A percentile compares a stretch with the other conserved stretches of the same genome.
phyloP scores from a whole-genome alignment of 2,888 invertebrate species.

The Drosophila buzzatii region DNA sequence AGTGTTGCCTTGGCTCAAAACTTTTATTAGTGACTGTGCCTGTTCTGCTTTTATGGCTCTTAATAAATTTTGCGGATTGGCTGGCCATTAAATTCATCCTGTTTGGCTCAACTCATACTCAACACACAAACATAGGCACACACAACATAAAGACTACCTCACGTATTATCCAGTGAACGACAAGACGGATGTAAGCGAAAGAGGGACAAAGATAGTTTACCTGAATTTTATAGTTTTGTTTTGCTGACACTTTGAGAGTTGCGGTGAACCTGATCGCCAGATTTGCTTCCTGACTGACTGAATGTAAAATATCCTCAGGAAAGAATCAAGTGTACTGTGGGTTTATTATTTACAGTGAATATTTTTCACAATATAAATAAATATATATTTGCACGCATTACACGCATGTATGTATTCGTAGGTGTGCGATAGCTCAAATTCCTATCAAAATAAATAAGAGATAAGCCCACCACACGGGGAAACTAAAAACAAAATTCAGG shows the following conservation, averaged over 20 bases:
- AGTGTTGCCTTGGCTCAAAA: constrained; percentile 58
- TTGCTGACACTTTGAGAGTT: constrained; percentile 41
- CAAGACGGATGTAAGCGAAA: constrained; percentile 16
- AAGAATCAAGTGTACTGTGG: constrained; percentile 50
- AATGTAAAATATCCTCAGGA: constrained; percentile 14
- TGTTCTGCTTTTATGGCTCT: constrained; percentile 37
- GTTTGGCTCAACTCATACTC: constrained; percentile 21
- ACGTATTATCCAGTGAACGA: constrained; percentile 14
- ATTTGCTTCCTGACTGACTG: constrained; percentile 45
- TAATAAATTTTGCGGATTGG: constrained; percentile 28
- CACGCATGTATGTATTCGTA: too few relatives aligned
- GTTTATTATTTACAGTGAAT: constrained; percentile 21
- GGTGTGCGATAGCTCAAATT: constrained; percentile 52
- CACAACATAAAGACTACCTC: not conserved
- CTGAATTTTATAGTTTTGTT: constrained; percentile 49
- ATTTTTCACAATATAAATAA: not conserved
- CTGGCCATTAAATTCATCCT: constrained; percentile 43
- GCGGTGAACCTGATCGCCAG: constrained; percentile 32
- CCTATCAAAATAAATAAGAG: constrained; percentile 59
- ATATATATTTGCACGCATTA: not conserved
- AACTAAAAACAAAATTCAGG: constrained; percentile 38
- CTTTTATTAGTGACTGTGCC: constrained; percentile 36
- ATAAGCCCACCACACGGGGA: constrained; percentile 59
- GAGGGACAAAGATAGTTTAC: constrained; percentile 46
- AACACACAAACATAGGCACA: constrained; percentile 12